phyloP scores from a whole-genome alignment of 2,888 invertebrate species.

The Hypsopygia costalis region DNA sequence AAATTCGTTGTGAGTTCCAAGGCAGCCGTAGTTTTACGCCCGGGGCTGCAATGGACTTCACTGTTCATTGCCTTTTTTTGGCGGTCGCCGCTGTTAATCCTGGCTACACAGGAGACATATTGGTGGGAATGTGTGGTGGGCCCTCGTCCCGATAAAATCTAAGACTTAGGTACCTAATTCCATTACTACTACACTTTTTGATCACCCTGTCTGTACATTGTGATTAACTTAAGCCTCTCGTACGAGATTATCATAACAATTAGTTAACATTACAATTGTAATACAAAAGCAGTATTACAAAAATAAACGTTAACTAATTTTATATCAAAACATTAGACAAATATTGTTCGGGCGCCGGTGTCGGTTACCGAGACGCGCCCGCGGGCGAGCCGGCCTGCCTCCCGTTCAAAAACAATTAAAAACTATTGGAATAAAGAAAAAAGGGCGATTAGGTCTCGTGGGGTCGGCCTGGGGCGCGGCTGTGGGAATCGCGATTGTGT shows the following conservation, averaged over 20 bases:
- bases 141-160: no score
- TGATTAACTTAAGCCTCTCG: no score
- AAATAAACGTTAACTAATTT: slow-evolving; percentile 16
- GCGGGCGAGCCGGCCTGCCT: slow-evolving; percentile 61
- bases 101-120: no score
- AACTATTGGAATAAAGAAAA: slow-evolving; percentile 33
- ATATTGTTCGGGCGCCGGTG: slow-evolving; percentile 37
- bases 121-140: no score
- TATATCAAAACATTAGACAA: slow-evolving; percentile 16
- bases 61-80: no score
- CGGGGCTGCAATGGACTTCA: no score
- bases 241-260: slow-evolving; percentile 13
- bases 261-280: slow-evolving; percentile 15
- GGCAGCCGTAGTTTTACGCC: no score
- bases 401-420: slow-evolving; percentile 70
- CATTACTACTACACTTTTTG: no score
- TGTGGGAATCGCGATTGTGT: slow-evolving; percentile 67
- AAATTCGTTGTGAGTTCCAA: no score
- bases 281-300: slow-evolving; percentile 14
- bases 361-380: slow-evolving; percentile 46
- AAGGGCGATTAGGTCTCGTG: slow-evolving; percentile 2
- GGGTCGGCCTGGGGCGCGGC: slow-evolving; percentile 54
- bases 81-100: no score
- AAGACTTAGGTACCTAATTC: no score
- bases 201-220: no score